phyloP scores from a whole-genome alignment of 2,888 invertebrate species.

The Scaptodrosophila latifasciaeformis region DNA sequence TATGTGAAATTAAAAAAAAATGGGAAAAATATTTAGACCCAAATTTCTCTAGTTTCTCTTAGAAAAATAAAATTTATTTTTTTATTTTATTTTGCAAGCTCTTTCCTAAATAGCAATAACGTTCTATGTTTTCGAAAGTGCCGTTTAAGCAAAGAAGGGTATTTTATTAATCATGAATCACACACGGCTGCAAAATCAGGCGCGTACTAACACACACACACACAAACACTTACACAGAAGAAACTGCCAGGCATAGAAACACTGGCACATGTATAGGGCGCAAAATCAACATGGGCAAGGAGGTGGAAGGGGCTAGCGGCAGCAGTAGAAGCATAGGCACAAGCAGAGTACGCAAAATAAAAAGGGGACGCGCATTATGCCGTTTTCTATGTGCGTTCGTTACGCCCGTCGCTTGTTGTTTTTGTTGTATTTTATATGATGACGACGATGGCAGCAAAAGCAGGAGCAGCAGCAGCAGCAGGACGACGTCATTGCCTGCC shows the following conservation, averaged over 20 bases:
- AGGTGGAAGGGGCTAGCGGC: no score
- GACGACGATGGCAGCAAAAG: constrained; percentile 8
- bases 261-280: constrained; percentile 5
- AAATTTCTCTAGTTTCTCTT: no score
- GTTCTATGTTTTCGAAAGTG: no score
- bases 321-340: no score
- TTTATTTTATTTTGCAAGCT: no score
- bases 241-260: background rate
- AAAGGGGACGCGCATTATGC: constrained; percentile 64
- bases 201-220: background rate
- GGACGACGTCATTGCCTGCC: constrained; percentile 64
- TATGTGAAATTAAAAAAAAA: background rate
- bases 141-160: no score
- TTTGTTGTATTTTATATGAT: constrained; percentile 19
- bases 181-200: constrained; percentile 32
- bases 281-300: no score
- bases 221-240: background rate
- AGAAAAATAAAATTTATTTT: no score
- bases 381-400: constrained; percentile 61
- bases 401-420: constrained; percentile 24
- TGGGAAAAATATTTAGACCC: no score
- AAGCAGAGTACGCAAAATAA: constrained; percentile 15
- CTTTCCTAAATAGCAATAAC: no score
- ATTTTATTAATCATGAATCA: constrained; percentile 59
- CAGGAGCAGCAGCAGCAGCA: constrained; percentile 25